Evolutionary conservation across 2,113 vertebrate genomes (phyloP).

Genomic region (Mugil cephalus): DNA sequence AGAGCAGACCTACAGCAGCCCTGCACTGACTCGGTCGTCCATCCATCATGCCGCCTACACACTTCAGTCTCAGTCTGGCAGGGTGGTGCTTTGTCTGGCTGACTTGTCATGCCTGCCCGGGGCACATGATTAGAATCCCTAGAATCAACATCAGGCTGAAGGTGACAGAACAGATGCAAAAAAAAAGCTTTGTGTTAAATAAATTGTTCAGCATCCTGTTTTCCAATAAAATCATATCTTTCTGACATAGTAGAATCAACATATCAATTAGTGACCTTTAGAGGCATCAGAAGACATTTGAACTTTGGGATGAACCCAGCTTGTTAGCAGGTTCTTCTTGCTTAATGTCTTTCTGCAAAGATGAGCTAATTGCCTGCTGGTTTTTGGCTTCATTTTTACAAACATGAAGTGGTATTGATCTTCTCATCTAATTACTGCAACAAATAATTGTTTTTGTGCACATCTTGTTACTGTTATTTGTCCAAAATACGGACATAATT

Average conservation of each 20-base stretch:
- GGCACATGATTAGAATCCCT: slow-evolving; percentile 35
- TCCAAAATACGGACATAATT: neutral
- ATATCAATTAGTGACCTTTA: neutral
- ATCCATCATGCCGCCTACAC: slow-evolving; percentile 62
- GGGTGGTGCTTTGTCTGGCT: slow-evolving; percentile 59
- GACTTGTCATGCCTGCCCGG: slow-evolving; percentile 55
- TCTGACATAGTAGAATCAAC: neutral
- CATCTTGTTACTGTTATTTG: neutral
- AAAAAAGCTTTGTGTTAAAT: no score
- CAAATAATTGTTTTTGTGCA: neutral
- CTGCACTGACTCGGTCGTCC: slow-evolving; percentile 31
- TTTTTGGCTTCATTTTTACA: neutral
- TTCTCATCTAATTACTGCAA: neutral
- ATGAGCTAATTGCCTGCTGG: neutral
- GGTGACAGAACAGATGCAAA: no score
- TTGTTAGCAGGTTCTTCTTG: neutral
- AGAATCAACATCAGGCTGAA: neutral
- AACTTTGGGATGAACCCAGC: neutral
- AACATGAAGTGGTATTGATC: neutral
- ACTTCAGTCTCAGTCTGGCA: slow-evolving; percentile 40
- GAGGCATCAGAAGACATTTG: neutral
- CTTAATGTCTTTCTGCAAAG: slow-evolving; percentile 4
- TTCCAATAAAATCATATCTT: no score
- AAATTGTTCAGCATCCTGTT: no score
- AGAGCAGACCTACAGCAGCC: slow-evolving; percentile 31